Conservation (phyloP, 92 coral and sea anemone species). For the Paragorgia papillata region DNA sequence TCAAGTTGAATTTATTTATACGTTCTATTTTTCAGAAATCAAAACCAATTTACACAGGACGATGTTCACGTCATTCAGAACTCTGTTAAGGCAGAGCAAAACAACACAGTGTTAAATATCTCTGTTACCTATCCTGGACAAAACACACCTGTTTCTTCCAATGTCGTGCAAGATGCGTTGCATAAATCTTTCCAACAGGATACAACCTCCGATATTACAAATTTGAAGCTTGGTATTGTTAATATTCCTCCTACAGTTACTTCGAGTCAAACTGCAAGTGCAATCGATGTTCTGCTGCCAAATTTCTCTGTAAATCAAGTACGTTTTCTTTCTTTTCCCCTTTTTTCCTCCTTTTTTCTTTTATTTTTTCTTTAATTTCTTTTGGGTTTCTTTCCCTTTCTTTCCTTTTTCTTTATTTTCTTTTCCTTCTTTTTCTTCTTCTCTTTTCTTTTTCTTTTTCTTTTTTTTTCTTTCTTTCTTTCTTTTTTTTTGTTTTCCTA, state of each 20-base stretch:
- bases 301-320: neutral
- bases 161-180: constrained; percentile 25
- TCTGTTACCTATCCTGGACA: constrained; percentile 5
- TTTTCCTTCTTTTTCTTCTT: too few species aligned
- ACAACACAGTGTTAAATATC: neutral
- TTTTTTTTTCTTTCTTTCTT: too few species aligned
- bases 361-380: too few species aligned
- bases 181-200: constrained; percentile 5
- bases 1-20: too few species aligned
- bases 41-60: neutral
- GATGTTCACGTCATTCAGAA: neutral
- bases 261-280: neutral
- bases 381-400: too few species aligned
- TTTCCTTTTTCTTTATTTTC: too few species aligned
- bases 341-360: too few species aligned
- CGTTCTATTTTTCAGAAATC: neutral
- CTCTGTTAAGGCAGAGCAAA: neutral
- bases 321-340: neutral
- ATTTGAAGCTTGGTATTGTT: constrained; percentile 3
- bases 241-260: constrained; percentile 5
- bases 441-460: too few species aligned
- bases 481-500: too few species aligned
- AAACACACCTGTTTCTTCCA: neutral
- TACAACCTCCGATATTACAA: neutral
- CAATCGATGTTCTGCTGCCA: neutral